Percentiles rank a stretch among this genome's conserved stretches.
Conservation (phyloP, 2,113 vertebrate genomes). For the Indicator indicator region DNA sequence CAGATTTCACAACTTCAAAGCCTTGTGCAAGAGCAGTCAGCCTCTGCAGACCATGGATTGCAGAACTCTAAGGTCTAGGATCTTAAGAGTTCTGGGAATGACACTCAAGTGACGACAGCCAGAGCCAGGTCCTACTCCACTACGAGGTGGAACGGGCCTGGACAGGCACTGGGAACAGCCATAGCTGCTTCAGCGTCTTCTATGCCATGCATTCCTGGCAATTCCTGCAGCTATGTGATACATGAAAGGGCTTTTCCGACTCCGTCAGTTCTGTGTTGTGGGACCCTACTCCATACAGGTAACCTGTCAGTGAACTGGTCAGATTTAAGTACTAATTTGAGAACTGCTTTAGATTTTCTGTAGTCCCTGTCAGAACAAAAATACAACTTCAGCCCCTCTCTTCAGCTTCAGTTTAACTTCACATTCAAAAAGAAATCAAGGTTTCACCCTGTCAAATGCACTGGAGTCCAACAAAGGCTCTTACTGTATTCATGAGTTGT, state of each 20-base stretch:
- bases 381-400: background rate
- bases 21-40: background rate
- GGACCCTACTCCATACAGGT: background rate
- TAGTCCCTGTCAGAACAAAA: background rate
- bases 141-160: background rate
- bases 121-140: background rate
- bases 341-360: background rate
- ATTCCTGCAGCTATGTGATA: background rate
- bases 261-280: background rate
- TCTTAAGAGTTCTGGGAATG: background rate
- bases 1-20: background rate
- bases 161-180: background rate
- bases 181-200: background rate
- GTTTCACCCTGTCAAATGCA: background rate
- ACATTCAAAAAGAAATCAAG: background rate
- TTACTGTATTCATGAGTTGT: background rate
- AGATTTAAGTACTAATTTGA: background rate
- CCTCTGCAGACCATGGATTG: background rate
- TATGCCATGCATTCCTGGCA: background rate
- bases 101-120: fast-evolving
- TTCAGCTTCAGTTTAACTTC: background rate
- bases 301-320: background rate
- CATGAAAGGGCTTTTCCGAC: background rate
- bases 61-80: background rate
- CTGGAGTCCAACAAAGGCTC: background rate